These are phyloP conservation scores for Zootoca vivipara DNA, from an alignment of 2,113 vertebrate species.

Conservation along the genomic window DNA sequence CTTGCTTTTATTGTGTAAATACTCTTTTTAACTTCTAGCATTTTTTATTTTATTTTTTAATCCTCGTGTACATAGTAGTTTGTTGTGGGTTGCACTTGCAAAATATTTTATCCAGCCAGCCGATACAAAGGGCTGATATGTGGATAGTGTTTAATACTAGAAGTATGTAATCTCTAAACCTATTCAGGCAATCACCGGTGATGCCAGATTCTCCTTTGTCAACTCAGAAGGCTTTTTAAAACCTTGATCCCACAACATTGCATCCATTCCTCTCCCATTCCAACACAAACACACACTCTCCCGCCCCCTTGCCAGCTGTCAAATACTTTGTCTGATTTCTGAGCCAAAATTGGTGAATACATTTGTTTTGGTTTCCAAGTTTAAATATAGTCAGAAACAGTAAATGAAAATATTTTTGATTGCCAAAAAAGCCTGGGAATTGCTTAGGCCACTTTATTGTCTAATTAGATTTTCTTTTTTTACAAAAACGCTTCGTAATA, in stretches of 20 bases:
- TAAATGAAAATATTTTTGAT: constrained; percentile 64
- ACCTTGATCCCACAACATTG: constrained; percentile 43
- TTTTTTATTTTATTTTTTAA: constrained; percentile 64
- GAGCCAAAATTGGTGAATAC: constrained; percentile 55
- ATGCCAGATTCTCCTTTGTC: constrained; percentile 72
- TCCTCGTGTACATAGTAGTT: constrained; percentile 81
- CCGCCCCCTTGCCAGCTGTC: constrained; percentile 57
- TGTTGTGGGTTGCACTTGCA: constrained; percentile 79
- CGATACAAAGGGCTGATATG: constrained; percentile 78
- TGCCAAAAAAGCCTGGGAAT: constrained; percentile 60
- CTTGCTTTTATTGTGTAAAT: constrained; percentile 69
- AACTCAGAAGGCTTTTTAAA: constrained; percentile 57
- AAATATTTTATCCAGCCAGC: constrained; percentile 77
- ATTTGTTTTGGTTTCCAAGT: constrained; percentile 53
- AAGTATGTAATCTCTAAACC: constrained; percentile 77
- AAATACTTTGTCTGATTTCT: constrained; percentile 66
- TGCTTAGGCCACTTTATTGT: constrained; percentile 60
- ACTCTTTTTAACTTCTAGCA: constrained; percentile 61
- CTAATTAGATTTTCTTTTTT: constrained; percentile 70
- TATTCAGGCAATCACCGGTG: constrained; percentile 69
- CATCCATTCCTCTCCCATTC: too few relatives aligned
- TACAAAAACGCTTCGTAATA: constrained; percentile 38
- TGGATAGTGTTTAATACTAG: constrained; percentile 82
- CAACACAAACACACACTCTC: constrained; percentile 25
- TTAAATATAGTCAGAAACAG: constrained; percentile 69